Evolutionary conservation across 2,113 vertebrate species (phyloP).

Genomic region (Anolis carolinensis): DNA sequence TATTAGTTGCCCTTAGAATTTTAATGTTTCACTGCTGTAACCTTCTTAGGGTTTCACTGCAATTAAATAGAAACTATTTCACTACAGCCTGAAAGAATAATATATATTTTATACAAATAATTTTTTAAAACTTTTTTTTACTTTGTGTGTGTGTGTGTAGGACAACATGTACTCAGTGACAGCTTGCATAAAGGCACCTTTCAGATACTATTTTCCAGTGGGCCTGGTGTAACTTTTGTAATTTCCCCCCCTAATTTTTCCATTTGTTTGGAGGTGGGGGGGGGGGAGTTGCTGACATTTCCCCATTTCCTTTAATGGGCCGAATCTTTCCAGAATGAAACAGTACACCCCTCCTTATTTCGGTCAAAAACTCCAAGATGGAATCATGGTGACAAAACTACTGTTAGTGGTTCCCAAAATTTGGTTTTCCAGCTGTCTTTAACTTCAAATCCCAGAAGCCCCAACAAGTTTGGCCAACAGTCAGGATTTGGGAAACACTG

Average conservation of each 20-base stretch:
- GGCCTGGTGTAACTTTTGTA: conserved; percentile 25
- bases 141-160: conserved; percentile 60
- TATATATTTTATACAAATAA: conserved; percentile 82
- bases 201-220: conserved; percentile 58
- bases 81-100: conserved; percentile 79
- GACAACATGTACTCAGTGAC: conserved; percentile 61
- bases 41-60: conserved; percentile 84
- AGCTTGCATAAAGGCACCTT: conserved; percentile 48
- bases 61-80: conserved; percentile 85
- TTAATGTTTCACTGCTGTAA: conserved; percentile 86
- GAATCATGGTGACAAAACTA: no score
- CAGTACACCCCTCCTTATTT: no score
- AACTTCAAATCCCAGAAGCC: no score
- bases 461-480: no score
- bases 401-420: neutral
- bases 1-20: conserved; percentile 91
- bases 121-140: conserved; percentile 46
- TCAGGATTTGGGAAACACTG: no score
- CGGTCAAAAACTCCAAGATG: no score
- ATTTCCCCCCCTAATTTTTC: conserved; percentile 17
- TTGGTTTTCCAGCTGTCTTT: no score
- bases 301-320: no score
- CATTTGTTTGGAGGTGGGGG: conserved; percentile 8
- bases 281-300: conserved; percentile 5
- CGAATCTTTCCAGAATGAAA: no score